Evolutionary conservation across 2,113 vertebrate genomes (phyloP).

Genomic region (Phalacrocorax brasilianus): DNA sequence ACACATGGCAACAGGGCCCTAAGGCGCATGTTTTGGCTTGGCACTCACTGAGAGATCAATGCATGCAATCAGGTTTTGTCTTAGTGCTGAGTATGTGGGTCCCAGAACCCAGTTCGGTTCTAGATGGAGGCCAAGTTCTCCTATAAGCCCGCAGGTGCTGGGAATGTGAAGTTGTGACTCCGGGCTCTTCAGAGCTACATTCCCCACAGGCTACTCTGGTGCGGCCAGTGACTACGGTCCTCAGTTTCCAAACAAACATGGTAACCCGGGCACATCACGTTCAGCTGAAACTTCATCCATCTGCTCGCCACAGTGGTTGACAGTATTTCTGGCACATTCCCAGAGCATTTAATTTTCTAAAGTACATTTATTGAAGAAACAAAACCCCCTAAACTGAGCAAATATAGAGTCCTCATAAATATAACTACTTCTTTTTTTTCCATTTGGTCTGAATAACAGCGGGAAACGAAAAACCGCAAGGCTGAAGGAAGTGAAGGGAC

Average conservation of each 20-base stretch:
- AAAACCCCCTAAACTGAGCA: not conserved
- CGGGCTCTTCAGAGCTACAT: not conserved
- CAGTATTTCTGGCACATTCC: not conserved
- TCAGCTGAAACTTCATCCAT: conserved; percentile 21
- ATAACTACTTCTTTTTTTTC: not conserved
- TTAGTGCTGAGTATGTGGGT: accelerated
- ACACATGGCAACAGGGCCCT: not conserved
- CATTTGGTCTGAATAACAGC: not conserved
- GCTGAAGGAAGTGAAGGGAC: conserved; percentile 43
- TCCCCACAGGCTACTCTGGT: not conserved
- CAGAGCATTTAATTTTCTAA: not conserved
- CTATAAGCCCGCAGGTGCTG: not conserved
- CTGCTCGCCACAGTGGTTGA: not conserved
- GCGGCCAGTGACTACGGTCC: not conserved
- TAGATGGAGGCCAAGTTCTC: not conserved
- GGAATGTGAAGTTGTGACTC: not conserved
- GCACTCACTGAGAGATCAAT: not conserved
- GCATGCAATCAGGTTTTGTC: not conserved
- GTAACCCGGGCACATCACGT: not conserved
- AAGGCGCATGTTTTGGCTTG: not conserved
- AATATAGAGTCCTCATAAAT: not conserved
- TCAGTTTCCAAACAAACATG: not conserved
- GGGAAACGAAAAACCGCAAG: conserved; percentile 41
- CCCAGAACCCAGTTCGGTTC: not conserved
- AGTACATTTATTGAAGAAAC: not conserved